Percentiles rank a stretch among this genome's conserved stretches.
Evolutionary conservation across 2,888 invertebrate genomes (phyloP).

Genomic region (Rhagium mordax): DNA sequence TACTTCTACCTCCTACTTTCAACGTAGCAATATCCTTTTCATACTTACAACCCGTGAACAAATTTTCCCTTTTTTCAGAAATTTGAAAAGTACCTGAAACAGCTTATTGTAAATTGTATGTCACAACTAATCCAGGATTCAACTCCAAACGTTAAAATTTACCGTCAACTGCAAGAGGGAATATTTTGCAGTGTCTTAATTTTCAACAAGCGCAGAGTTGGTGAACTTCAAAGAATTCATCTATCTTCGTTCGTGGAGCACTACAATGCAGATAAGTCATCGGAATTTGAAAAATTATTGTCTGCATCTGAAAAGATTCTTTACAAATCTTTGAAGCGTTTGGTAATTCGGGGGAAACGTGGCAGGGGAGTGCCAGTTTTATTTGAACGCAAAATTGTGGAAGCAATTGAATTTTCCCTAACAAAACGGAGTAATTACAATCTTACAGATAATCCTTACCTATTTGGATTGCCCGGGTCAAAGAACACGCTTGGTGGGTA

Average conservation of each 20-base stretch:
- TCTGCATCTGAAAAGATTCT: slow-evolving; percentile 19
- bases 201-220: background rate
- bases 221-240: background rate
- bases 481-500: background rate
- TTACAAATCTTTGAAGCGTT: slow-evolving; percentile 28
- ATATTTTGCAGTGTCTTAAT: background rate
- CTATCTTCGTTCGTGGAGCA: background rate
- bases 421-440: slow-evolving; percentile 23
- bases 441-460: background rate
- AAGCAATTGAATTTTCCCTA: slow-evolving; percentile 10
- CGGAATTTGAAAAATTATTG: background rate
- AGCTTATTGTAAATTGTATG: background rate
- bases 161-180: background rate
- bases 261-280: background rate
- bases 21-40: too few species aligned
- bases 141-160: background rate
- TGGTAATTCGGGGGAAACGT: slow-evolving; percentile 37
- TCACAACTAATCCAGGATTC: too few species aligned
- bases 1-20: too few species aligned
- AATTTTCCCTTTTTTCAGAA: too few species aligned
- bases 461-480: background rate
- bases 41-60: too few species aligned
- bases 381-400: slow-evolving; percentile 31
- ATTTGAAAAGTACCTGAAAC: too few species aligned
- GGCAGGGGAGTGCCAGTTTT: slow-evolving; percentile 39